Evolutionary conservation across 2,888 invertebrate species (phyloP).

Genomic region (Tuberolachnus salignus): DNA sequence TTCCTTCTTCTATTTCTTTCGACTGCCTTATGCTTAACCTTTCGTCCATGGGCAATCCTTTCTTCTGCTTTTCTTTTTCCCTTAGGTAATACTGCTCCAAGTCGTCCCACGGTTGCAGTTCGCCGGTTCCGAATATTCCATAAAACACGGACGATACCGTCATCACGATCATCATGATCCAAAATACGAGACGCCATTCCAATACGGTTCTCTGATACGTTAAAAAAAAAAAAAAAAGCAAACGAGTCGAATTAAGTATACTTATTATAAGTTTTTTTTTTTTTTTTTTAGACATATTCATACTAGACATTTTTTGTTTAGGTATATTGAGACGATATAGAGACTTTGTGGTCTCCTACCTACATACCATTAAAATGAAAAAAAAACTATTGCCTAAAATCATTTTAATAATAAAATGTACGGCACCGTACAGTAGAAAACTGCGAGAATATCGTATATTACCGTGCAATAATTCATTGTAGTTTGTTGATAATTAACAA

Average conservation of each 20-base stretch:
- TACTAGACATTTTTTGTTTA: no score
- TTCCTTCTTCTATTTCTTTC: constrained; percentile 34
- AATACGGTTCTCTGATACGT: constrained; percentile 62
- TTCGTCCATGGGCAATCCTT: constrained; percentile 52
- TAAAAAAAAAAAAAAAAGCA: neutral
- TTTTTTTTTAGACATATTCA: no score
- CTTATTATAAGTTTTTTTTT: no score
- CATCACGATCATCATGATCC: constrained; percentile 76
- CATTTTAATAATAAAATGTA: no score
- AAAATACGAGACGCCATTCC: constrained; percentile 81
- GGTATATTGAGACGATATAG: no score
- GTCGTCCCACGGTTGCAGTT: constrained; percentile 79
- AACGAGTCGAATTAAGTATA: neutral
- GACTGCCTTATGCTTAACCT: neutral
- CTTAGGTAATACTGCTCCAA: constrained; percentile 61
- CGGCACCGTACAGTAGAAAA: no score
- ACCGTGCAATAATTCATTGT: no score
- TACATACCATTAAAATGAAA: no score
- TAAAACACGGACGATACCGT: constrained; percentile 73
- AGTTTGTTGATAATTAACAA: no score
- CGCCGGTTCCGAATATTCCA: constrained; percentile 74
- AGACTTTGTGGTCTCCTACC: no score
- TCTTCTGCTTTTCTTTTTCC: constrained; percentile 36
- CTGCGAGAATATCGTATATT: no score
- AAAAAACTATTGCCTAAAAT: no score